These are phyloP conservation scores for Odontamblyopus lacepedii DNA, from an alignment of 2,797 vertebrate species.

Conservation along the genomic window DNA sequence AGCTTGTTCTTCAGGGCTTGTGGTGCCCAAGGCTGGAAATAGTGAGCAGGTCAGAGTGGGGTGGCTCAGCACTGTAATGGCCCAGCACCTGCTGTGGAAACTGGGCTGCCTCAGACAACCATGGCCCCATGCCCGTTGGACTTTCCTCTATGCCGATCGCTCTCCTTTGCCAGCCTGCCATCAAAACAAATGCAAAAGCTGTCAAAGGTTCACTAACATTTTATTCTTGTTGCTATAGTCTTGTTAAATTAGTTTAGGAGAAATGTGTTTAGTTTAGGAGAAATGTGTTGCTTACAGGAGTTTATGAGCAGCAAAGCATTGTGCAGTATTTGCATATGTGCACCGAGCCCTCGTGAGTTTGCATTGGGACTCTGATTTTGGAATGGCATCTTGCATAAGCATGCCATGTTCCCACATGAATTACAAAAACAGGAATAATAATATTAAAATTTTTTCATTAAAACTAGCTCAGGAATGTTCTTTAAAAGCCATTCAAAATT, in stretches of 20 bases:
- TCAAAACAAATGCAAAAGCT: conserved; percentile 37
- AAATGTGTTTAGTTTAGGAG: not conserved
- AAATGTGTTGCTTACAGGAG: not conserved
- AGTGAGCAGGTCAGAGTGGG: conserved; percentile 47
- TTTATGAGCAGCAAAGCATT: conserved; percentile 12
- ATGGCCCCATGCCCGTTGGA: conserved; percentile 49
- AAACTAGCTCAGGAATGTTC: not conserved
- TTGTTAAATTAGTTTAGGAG: not conserved
- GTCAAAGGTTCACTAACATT: conserved; percentile 29
- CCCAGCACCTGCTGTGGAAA: conserved; percentile 67
- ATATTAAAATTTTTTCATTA: not conserved
- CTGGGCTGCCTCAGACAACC: conserved; percentile 47
- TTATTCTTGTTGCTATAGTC: not conserved
- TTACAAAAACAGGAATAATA: conserved; percentile 5
- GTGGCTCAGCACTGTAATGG: conserved; percentile 40
- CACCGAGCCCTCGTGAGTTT: conserved; percentile 30
- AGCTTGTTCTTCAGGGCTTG: conserved; percentile 25
- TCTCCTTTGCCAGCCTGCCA: conserved; percentile 19
- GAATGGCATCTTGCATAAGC: conserved; percentile 36
- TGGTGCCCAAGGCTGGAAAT: conserved; percentile 51
- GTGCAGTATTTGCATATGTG: conserved; percentile 39
- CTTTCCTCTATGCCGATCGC: conserved; percentile 14
- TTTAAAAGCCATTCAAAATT: not conserved
- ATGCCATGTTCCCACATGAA: conserved; percentile 27
- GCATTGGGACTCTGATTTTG: conserved; percentile 38